These are phyloP conservation scores for Nanger granti DNA, from an alignment of 2,113 vertebrate species.

Conservation along the genomic window DNA sequence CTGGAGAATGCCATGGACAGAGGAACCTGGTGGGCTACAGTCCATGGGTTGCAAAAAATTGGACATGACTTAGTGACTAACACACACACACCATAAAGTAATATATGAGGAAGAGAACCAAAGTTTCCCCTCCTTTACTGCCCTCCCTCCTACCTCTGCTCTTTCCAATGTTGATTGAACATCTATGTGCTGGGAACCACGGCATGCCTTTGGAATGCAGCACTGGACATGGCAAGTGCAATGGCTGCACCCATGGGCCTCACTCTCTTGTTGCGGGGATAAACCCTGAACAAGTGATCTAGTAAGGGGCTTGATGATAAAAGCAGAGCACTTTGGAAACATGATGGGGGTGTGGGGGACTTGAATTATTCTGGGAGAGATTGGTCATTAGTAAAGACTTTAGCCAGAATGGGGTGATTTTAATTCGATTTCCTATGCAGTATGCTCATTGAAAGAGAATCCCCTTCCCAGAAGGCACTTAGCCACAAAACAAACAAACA, in stretches of 20 bases:
- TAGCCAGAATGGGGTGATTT: no score
- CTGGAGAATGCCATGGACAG: neutral
- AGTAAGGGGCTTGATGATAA: neutral
- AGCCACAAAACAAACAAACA: no score
- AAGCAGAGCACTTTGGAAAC: neutral
- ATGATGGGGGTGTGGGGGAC: neutral
- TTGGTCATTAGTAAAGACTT: no score
- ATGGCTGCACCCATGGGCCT: neutral
- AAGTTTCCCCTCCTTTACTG: neutral
- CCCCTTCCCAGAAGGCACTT: no score
- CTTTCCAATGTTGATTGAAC: neutral
- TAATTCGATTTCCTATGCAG: no score
- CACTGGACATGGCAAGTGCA: neutral
- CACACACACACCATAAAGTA: neutral
- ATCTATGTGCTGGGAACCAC: neutral
- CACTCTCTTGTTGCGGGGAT: neutral
- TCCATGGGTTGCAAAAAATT: neutral
- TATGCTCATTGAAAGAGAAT: no score
- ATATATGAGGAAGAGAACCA: neutral
- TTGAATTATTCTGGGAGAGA: no score
- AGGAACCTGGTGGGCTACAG: neutral
- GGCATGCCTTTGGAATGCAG: neutral
- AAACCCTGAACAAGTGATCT: neutral
- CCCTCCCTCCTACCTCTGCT: fast-evolving
- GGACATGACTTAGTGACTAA: neutral